Conservation (phyloP, 2,113 vertebrate species). For the Trichechus manatus region DNA sequence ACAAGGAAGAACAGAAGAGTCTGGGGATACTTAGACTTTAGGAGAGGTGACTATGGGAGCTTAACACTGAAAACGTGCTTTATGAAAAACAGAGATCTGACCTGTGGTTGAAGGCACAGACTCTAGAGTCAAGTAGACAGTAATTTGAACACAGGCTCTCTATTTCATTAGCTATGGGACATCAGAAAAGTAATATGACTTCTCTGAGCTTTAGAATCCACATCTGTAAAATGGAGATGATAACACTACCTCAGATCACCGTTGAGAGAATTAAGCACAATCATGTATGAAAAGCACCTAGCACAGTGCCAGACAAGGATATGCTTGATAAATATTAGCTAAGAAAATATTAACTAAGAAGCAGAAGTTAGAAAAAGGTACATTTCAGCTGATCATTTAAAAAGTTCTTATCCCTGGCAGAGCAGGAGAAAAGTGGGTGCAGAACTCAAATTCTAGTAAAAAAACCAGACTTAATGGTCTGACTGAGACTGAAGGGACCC, state of each 20-base stretch:
- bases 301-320: background rate
- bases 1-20: background rate
- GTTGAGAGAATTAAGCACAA: background rate
- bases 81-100: background rate
- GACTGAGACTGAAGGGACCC: no score
- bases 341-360: background rate
- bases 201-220: no score
- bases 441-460: no score
- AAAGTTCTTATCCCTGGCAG: background rate
- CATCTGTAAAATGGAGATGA: no score
- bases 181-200: background rate
- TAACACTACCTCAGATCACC: background rate
- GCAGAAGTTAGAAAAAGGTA: background rate
- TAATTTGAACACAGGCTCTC: background rate
- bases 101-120: background rate
- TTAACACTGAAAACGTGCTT: background rate
- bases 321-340: background rate
- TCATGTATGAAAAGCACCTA: background rate
- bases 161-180: background rate
- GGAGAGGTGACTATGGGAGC: background rate
- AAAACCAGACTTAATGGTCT: no score
- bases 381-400: background rate
- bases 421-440: no score
- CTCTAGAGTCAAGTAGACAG: background rate
- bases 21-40: background rate